Evolutionary conservation across 1,140 invertebrate species (phyloP).

Genomic region (Leptonema lineaticorne): DNA sequence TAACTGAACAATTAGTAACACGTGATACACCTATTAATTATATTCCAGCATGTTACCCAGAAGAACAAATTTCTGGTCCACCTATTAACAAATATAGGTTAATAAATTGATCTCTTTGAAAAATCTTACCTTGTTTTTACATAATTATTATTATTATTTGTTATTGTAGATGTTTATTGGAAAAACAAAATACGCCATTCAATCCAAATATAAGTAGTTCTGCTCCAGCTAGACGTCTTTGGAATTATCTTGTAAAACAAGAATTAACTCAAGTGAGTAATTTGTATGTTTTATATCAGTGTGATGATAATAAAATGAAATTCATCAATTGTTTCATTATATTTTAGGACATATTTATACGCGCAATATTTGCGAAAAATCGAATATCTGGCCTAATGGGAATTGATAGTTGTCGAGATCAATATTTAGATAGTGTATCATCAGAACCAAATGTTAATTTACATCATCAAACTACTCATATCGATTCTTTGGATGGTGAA

Average conservation of each 20-base stretch:
- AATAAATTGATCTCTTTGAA: constrained; percentile 22
- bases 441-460: constrained; percentile 40
- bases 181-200: constrained; percentile 95
- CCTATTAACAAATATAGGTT: constrained; percentile 89
- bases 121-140: neutral
- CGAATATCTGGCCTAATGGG: constrained; percentile 49
- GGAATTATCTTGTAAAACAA: constrained; percentile 92
- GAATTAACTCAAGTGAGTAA: constrained; percentile 74
- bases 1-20: constrained; percentile 74
- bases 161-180: constrained; percentile 68
- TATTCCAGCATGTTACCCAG: constrained; percentile 82
- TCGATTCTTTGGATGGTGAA: constrained; percentile 52
- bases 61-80: constrained; percentile 69
- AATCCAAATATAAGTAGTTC: constrained; percentile 72
- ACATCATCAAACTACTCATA: constrained; percentile 43
- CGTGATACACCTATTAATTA: constrained; percentile 75
- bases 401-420: constrained; percentile 46
- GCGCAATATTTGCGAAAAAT: constrained; percentile 87
- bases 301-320: constrained; percentile 12
- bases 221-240: constrained; percentile 82
- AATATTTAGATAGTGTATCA: constrained; percentile 39
- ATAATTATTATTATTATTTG: constrained; percentile 22
- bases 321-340: no score
- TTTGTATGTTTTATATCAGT: no score
- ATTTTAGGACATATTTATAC: constrained; percentile 83